These are phyloP conservation scores for Blastobasis adustella DNA, from an alignment of 2,888 invertebrate species.

Conservation along the genomic window DNA sequence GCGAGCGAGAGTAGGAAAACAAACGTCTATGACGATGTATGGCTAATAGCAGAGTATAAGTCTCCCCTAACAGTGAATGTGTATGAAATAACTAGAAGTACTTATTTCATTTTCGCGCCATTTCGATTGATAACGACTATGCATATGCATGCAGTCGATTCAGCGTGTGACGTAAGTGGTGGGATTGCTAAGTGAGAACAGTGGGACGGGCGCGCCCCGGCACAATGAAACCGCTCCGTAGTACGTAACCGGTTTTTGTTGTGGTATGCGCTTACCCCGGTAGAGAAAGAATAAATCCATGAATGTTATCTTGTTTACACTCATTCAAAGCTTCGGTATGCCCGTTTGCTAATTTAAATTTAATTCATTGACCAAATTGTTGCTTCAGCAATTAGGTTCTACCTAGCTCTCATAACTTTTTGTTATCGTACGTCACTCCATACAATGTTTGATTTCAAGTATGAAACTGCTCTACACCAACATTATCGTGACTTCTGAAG, in stretches of 20 bases:
- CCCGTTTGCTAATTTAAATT: too few species aligned
- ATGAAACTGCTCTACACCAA: too few species aligned
- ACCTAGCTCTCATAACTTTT: too few species aligned
- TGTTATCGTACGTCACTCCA: too few species aligned
- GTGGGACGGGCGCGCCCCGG: conserved; percentile 30
- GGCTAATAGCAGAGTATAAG: too few species aligned
- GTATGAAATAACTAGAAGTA: too few species aligned
- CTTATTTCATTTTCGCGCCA: conserved; percentile 39
- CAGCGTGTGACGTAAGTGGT: not conserved
- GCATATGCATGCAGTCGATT: not conserved
- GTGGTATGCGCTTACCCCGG: conserved; percentile 52
- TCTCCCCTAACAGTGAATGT: too few species aligned
- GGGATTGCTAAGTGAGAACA: conserved; percentile 22
- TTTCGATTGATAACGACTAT: conserved; percentile 23
- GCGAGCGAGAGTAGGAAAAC: too few species aligned
- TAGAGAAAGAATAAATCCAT: conserved; percentile 25
- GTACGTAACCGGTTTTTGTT: conserved; percentile 66
- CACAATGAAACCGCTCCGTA: conserved; percentile 63
- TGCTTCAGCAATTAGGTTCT: too few species aligned
- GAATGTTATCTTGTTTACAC: conserved; percentile 28
- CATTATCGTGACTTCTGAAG: not conserved
- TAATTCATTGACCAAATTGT: too few species aligned
- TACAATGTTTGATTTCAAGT: too few species aligned
- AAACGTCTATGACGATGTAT: too few species aligned
- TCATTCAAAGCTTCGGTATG: conserved; percentile 14